These are phyloP conservation scores for Miniopterus natalensis DNA, from an alignment of 2,113 vertebrate species.

Conservation along the genomic window DNA sequence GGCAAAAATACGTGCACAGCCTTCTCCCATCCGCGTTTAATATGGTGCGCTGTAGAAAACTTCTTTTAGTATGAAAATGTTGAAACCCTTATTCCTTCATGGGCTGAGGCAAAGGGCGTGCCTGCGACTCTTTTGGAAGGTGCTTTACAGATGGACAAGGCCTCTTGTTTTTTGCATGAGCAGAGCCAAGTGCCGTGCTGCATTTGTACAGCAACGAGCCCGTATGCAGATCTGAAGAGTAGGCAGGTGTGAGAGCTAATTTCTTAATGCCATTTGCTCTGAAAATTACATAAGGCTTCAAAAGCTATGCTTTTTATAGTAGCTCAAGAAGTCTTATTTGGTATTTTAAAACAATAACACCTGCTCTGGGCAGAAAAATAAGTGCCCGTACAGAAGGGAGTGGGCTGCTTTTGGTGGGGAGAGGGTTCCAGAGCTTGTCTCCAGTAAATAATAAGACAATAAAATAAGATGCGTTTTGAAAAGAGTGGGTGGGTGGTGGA, in stretches of 20 bases:
- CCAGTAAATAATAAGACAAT: constrained; percentile 68
- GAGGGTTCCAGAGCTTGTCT: constrained; percentile 25
- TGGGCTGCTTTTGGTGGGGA: constrained; percentile 59
- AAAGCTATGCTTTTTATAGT: constrained; percentile 81
- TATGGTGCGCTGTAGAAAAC: neutral
- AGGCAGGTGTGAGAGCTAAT: constrained; percentile 87
- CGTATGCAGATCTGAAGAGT: constrained; percentile 86
- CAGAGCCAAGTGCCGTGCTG: constrained; percentile 71
- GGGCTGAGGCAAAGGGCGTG: constrained; percentile 20
- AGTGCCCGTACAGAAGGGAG: constrained; percentile 68
- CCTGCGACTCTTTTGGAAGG: constrained; percentile 72
- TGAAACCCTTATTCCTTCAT: neutral
- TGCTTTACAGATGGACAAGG: constrained; percentile 84
- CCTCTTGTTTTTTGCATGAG: constrained; percentile 71
- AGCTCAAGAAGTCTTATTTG: constrained; percentile 80
- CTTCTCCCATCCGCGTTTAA: neutral
- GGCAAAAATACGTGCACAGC: neutral
- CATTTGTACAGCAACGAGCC: constrained; percentile 82
- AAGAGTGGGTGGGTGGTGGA: neutral
- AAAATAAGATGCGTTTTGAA: constrained; percentile 69
- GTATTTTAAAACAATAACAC: constrained; percentile 84
- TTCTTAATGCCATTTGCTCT: constrained; percentile 85
- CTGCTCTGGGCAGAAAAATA: constrained; percentile 81
- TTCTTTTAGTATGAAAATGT: neutral
- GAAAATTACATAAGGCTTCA: constrained; percentile 83